Percentiles rank a stretch among this genome's conserved stretches.
phyloP scores from a whole-genome alignment of 2,888 invertebrate species.

The Leptinotarsa juncta region DNA sequence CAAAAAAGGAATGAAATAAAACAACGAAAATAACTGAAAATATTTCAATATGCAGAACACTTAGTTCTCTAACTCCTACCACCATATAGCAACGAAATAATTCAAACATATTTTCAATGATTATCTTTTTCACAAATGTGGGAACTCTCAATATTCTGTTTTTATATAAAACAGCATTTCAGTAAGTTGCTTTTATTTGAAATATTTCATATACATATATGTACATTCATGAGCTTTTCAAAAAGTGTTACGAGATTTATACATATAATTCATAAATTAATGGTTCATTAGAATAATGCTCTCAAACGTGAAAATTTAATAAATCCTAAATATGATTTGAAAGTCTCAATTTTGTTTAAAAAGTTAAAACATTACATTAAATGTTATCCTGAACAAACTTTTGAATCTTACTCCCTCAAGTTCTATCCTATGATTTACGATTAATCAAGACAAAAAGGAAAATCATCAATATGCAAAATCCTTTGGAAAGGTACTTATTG shows the following conservation, averaged over 20 bases:
- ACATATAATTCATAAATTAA: background rate
- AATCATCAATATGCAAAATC: too few species aligned
- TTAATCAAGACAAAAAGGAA: too few species aligned
- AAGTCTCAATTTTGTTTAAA: too few species aligned
- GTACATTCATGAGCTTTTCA: slow-evolving; percentile 1
- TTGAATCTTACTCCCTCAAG: too few species aligned
- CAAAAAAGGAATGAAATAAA: background rate
- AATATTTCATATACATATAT: slow-evolving; percentile 24
- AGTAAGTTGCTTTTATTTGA: slow-evolving; percentile 10
- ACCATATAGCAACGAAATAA: slow-evolving; percentile 12
- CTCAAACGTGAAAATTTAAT: too few species aligned
- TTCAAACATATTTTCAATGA: slow-evolving; percentile 17
- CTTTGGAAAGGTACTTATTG: too few species aligned
- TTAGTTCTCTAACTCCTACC: background rate
- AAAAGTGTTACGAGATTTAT: background rate
- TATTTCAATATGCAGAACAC: slow-evolving; percentile 1
- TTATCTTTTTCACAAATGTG: background rate
- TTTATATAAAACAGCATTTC: slow-evolving; percentile 16
- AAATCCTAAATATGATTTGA: too few species aligned
- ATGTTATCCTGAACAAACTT: too few species aligned
- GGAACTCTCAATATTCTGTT: slow-evolving; percentile 3
- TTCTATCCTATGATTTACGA: too few species aligned
- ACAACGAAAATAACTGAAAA: background rate
- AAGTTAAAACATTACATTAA: too few species aligned
- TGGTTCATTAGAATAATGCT: background rate